Conservation (phyloP, 2,888 invertebrate species). For the Hypomecis punctinalis region DNA sequence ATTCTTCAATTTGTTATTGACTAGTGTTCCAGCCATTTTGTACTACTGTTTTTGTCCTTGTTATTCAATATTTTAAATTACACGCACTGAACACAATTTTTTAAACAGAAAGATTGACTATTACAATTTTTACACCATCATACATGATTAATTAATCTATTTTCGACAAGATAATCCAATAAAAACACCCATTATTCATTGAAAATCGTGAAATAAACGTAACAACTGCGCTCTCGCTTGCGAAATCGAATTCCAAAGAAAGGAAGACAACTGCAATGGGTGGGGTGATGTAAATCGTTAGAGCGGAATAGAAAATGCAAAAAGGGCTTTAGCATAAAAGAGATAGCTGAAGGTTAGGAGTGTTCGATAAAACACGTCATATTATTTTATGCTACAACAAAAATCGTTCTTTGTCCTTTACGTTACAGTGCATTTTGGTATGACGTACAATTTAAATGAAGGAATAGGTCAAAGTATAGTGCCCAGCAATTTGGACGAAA, state of each 20-base stretch:
- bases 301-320: slow-evolving; percentile 40
- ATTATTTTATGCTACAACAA: slow-evolving; percentile 19
- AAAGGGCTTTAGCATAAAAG: slow-evolving; percentile 47
- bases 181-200: slow-evolving; percentile 4
- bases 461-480: slow-evolving; percentile 11
- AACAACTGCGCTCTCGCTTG: slow-evolving; percentile 51
- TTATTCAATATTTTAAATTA: slow-evolving; percentile 55
- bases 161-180: neutral
- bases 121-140: slow-evolving; percentile 10
- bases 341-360: slow-evolving; percentile 58
- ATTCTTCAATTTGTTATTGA: slow-evolving; percentile 60
- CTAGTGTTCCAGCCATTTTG: slow-evolving; percentile 73
- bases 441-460: neutral
- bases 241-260: slow-evolving; percentile 61
- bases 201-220: slow-evolving; percentile 41
- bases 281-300: slow-evolving; percentile 60
- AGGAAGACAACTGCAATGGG: slow-evolving; percentile 59
- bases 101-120: slow-evolving; percentile 21
- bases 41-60: slow-evolving; percentile 70
- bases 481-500: too few relatives aligned
- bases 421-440: slow-evolving; percentile 14
- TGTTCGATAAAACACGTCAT: slow-evolving; percentile 55
- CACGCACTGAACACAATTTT: slow-evolving; percentile 39
- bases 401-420: slow-evolving; percentile 8
- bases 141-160: neutral